Conservation (phyloP, 2,888 invertebrate species). For the Ryuthela nishihirai region DNA sequence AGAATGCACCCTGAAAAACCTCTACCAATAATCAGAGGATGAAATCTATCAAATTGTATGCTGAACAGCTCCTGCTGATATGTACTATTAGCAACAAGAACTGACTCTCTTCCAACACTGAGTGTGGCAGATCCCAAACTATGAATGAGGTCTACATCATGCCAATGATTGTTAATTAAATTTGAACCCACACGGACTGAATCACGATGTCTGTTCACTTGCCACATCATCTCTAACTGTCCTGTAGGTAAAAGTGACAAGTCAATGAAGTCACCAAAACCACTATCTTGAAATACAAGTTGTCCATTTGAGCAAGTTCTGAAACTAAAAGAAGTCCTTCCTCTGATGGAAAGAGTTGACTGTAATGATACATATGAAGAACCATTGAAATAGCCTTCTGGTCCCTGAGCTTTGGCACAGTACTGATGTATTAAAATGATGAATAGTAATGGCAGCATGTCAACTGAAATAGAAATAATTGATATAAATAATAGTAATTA, state of each 20-base stretch:
- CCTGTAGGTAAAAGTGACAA: constrained; percentile 30
- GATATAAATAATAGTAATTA: background rate
- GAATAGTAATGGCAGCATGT: constrained; percentile 16
- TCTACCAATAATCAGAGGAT: constrained; percentile 66
- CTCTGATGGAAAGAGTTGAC: constrained; percentile 22
- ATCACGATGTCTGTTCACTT: constrained; percentile 15
- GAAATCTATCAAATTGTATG: constrained; percentile 14
- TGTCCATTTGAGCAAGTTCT: constrained; percentile 42
- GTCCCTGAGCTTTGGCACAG: constrained; percentile 4
- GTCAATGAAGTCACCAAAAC: constrained; percentile 33
- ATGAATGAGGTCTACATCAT: constrained; percentile 38
- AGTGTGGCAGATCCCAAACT: constrained; percentile 29
- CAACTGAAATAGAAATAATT: constrained; percentile 10
- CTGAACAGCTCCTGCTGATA: constrained; percentile 29
- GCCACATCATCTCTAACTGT: constrained; percentile 33
- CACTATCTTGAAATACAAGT: constrained; percentile 40
- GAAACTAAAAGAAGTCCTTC: constrained; percentile 41
- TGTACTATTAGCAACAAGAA: constrained; percentile 32
- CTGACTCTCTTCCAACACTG: constrained; percentile 12
- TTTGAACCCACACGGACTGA: constrained; percentile 19
- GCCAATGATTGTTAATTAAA: constrained; percentile 41
- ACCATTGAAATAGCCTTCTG: constrained; percentile 40
- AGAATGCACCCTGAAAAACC: constrained; percentile 77
- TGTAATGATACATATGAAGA: constrained; percentile 32
- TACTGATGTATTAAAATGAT: constrained; percentile 3